A percentile compares a stretch with the other conserved stretches of the same genome.
phyloP scores from a whole-genome alignment of 2,888 invertebrate genomes.

The Clusia tigrina region DNA sequence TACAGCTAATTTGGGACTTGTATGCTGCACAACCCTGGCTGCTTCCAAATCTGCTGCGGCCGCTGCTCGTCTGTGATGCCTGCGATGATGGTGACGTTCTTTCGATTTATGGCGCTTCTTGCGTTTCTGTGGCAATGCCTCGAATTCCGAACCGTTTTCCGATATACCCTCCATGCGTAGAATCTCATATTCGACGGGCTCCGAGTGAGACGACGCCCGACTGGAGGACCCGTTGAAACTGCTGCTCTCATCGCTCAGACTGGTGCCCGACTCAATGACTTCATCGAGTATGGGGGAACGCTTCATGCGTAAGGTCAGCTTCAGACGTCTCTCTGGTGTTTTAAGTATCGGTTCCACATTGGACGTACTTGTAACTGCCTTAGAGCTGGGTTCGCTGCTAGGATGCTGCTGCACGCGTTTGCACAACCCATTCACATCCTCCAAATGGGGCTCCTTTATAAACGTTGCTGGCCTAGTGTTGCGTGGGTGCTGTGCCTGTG shows the following conservation, averaged over 20 bases:
- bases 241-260: constrained; percentile 70
- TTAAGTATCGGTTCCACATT: constrained; percentile 56
- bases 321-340: constrained; percentile 68
- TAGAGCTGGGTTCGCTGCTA: constrained; percentile 29
- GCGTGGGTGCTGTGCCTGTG: constrained; percentile 22
- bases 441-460: constrained; percentile 25
- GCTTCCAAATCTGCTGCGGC: constrained; percentile 29
- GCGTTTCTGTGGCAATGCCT: constrained; percentile 50
- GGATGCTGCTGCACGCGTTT: constrained; percentile 40
- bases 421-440: constrained; percentile 34
- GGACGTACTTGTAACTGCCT: constrained; percentile 17
- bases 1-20: background rate
- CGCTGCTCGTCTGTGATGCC: constrained; percentile 26
- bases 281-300: constrained; percentile 86
- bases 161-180: constrained; percentile 80
- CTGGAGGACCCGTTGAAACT: constrained; percentile 57
- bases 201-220: constrained; percentile 38
- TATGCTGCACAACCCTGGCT: constrained; percentile 38
- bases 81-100: constrained; percentile 52
- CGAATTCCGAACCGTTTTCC: constrained; percentile 57
- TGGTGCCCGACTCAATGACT: constrained; percentile 81
- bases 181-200: constrained; percentile 83
- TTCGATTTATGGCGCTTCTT: constrained; percentile 72
- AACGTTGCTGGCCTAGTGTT: constrained; percentile 22
- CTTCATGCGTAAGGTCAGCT: constrained; percentile 85